Evolutionary conservation across 1,140 invertebrate genomes (phyloP), one percentile per base, ranked within the genome.

Genomic region (Copidosoma floridanum): DNA sequence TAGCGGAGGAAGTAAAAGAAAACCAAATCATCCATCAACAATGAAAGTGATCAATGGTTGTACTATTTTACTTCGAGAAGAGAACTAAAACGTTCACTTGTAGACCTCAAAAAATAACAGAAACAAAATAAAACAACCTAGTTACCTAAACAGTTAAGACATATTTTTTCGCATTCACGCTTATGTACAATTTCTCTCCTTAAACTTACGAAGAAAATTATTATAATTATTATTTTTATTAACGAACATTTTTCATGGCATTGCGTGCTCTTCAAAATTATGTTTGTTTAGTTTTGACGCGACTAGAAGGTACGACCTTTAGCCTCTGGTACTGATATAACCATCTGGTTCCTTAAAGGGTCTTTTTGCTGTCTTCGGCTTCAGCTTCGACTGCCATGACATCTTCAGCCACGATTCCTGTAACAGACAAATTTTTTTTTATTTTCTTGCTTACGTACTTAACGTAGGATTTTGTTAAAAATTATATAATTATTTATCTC

Each of bases 351-450:
- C 27, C 51, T 61, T 63, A 65, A 11, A 65, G 44, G n/a, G 63
- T 7, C 53, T 68, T 66, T 61, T 66, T 66, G 26, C 59, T 51
- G 11, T 37, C 26, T 18, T 43, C 21, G 29, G 40, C 4, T 2
- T 57, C 50, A 46, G 43, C 32, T 63, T 61, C 40, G 14, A 40
- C 46, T 46, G 7, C 62, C 62, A 68, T 7, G 48, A 29, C 23
- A n/a, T 61, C 40, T 14, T 46, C 46, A 40, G 7, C 62, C 62
- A 68, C 8, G 48, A 29, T 21, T 55, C 41, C 67, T 68, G 14
- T 32, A n/a, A 8, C 7, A 58, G 59, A 43, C 14, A 55, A 43
- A 55, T 44, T 27, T 43, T 55, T 44, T 7, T 38, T 20, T 29
- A 24, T n/a, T 52, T 35, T 51, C 37, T 35, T 11, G 40, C 4